These are phyloP conservation scores for Cepaea nemoralis DNA, from an alignment of 1,140 invertebrate species.

Conservation along the genomic window DNA sequence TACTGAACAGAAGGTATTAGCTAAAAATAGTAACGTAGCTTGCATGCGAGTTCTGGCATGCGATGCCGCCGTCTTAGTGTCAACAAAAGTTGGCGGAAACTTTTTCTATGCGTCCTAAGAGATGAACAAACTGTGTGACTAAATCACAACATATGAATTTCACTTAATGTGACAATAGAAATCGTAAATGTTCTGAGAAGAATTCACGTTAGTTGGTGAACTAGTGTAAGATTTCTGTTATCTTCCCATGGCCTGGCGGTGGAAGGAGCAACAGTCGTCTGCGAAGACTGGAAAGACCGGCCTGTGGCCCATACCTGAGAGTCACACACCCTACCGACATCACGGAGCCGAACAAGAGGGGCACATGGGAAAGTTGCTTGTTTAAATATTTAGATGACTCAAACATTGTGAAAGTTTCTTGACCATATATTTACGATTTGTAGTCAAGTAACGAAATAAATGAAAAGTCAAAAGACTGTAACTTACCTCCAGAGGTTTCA, in stretches of 20 bases:
- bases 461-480: slow-evolving; percentile 20
- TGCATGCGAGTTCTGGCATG: slow-evolving; percentile 23
- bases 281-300: neutral
- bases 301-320: neutral
- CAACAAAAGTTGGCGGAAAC: slow-evolving; percentile 31
- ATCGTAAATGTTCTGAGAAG: neutral
- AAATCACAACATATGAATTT: neutral
- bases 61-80: slow-evolving; percentile 26
- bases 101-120: slow-evolving; percentile 7
- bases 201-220: neutral
- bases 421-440: neutral
- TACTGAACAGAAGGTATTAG: slow-evolving; percentile 35
- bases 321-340: slow-evolving; percentile 2
- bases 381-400: neutral
- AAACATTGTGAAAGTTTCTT: neutral
- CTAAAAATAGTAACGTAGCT: slow-evolving; percentile 31
- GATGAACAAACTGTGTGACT: neutral
- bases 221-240: neutral
- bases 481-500: slow-evolving; percentile 61
- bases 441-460: neutral
- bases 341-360: neutral
- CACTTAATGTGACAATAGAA: neutral
- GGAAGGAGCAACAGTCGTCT: neutral
- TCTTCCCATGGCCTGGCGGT: neutral
- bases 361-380: neutral